These are phyloP conservation scores for Apis florea DNA, from an alignment of 1,140 invertebrate genomes.

Conservation along the genomic window DNA sequence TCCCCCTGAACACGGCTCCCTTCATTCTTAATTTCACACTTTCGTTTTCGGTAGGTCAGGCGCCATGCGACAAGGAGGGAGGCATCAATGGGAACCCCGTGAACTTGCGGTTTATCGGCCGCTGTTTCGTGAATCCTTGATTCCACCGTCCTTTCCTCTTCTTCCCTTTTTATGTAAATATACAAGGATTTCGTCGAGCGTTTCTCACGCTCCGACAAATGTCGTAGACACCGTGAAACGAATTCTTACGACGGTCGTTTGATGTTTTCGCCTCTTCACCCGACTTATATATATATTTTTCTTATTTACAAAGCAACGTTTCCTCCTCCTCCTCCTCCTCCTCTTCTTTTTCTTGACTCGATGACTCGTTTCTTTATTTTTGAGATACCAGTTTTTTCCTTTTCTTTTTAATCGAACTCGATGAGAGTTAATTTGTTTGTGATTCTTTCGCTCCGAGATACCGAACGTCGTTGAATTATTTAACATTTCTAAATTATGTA, in stretches of 20 bases:
- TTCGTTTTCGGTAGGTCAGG: conserved; percentile 27
- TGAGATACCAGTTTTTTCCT: too few species aligned
- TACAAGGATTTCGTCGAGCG: conserved; percentile 24
- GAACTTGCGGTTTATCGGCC: conserved; percentile 47
- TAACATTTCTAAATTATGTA: too few species aligned
- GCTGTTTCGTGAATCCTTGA: conserved; percentile 46
- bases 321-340: too few species aligned
- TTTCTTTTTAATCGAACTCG: too few species aligned
- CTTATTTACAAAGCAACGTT: neutral
- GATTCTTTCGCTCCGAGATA: too few species aligned
- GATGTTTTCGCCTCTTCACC: neutral
- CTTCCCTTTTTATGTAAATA: conserved; percentile 52
- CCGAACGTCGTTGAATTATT: too few species aligned
- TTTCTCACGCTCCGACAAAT: conserved; percentile 53
- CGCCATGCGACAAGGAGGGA: conserved; percentile 27
- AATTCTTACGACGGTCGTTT: neutral
- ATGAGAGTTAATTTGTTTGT: too few species aligned
- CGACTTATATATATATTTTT: neutral
- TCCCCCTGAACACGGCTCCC: neutral
- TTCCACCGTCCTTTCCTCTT: conserved; percentile 6
- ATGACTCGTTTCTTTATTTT: too few species aligned
- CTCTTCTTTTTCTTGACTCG: too few species aligned
- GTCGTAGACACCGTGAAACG: conserved; percentile 34
- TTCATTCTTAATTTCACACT: conserved; percentile 26
- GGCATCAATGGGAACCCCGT: conserved; percentile 40